Evolutionary conservation across 2,888 invertebrate genomes (phyloP).

Genomic region (Zygothrica quintamaculata): DNA sequence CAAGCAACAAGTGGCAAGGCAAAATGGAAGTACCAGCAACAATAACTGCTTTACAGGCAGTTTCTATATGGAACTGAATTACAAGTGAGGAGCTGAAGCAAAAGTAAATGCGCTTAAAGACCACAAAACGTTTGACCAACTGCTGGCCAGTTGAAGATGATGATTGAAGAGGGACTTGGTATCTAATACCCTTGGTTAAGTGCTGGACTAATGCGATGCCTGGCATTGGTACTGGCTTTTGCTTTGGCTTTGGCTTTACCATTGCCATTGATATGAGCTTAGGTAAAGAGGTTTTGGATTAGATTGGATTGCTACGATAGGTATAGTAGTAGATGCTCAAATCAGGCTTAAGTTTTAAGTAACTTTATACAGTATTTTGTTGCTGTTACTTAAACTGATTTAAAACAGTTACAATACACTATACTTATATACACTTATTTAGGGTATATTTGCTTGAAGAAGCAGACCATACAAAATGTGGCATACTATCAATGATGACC

Average conservation of each 20-base stretch:
- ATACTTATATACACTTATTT: too few relatives aligned
- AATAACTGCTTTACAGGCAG: constrained; percentile 33
- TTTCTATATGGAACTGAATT: constrained; percentile 42
- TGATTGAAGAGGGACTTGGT: constrained; percentile 1
- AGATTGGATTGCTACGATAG: constrained; percentile 19
- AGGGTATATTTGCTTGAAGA: too few relatives aligned
- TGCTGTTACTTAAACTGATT: too few relatives aligned
- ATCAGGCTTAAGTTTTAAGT: constrained; percentile 3
- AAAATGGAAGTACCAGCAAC: constrained; percentile 23
- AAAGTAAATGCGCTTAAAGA: constrained; percentile 68
- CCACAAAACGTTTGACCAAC: constrained; percentile 57
- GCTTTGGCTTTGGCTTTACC: constrained; percentile 40
- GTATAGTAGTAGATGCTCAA: constrained; percentile 31
- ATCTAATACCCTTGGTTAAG: constrained; percentile 54
- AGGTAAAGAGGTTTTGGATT: constrained; percentile 38
- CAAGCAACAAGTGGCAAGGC: constrained; percentile 54
- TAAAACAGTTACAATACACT: too few relatives aligned
- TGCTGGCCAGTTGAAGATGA: constrained; percentile 3
- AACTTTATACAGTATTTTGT: too few relatives aligned
- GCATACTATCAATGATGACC: constrained; percentile 16
- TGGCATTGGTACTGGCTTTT: constrained; percentile 56
- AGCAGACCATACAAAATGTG: not conserved
- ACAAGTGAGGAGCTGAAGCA: constrained; percentile 53
- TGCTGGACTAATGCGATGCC: constrained; percentile 52
- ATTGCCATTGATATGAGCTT: constrained; percentile 58